Percentiles rank a stretch among this genome's conserved stretches.
Evolutionary conservation across 2,888 invertebrate genomes (phyloP).

Genomic region (Rhagophthalmus giganteus): DNA sequence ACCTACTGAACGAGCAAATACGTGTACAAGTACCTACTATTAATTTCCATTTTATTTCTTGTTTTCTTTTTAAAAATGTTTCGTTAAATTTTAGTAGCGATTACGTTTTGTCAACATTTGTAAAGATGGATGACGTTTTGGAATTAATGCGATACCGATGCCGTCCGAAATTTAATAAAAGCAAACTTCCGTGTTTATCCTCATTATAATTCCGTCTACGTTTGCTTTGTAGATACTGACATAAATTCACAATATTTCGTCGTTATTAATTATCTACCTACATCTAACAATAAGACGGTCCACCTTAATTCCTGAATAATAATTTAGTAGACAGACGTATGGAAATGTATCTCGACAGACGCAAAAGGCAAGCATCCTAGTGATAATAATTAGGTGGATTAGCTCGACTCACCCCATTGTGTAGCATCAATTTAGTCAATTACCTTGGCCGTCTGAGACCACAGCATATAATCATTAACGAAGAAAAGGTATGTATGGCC

Average conservation of each 20-base stretch:
- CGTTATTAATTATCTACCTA: neutral
- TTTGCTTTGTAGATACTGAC: neutral
- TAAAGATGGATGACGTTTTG: neutral
- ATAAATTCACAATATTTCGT: neutral
- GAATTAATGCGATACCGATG: no score
- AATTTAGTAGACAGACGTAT: conserved; percentile 1
- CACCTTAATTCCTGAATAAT: conserved; percentile 4
- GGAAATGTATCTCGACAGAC: conserved; percentile 12
- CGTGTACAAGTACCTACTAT: no score
- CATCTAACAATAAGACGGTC: no score
- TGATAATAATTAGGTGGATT: conserved; percentile 19
- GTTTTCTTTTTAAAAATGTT: neutral
- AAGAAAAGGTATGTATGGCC: conserved; percentile 9
- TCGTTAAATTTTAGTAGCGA: no score
- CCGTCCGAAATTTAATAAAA: no score
- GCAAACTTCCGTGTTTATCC: no score
- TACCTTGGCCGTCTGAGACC: conserved; percentile 10
- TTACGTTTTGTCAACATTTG: no score
- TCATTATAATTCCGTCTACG: no score
- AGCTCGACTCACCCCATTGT: conserved; percentile 11
- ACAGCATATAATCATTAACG: conserved; percentile 6
- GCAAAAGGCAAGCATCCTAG: conserved; percentile 16
- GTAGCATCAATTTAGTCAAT: conserved; percentile 23
- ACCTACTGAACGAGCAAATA: no score
- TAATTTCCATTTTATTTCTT: neutral